Base-by-base conservation (phyloP, 2,113 vertebrate genomes). In the Entosphenus tridentatus region DNA sequence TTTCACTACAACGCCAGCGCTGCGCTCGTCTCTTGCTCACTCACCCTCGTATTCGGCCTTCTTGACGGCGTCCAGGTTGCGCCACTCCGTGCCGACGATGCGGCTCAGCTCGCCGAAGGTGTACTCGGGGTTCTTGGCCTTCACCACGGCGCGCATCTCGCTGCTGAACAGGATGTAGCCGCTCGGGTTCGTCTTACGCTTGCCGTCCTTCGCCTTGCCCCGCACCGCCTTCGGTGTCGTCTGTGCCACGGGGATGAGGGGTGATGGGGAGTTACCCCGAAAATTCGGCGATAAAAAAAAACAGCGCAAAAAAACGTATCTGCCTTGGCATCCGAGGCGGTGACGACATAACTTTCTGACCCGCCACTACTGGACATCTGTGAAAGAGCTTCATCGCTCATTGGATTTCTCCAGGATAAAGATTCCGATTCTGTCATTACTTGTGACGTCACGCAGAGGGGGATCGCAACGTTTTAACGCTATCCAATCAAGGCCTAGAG, bases 111-210 rank as follows among this genome's bases (percentile, higher is more conserved):
- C 93, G 72, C 93, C 93, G 72, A 98, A 98, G 71, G 92, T 95
- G 77, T 95, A 98, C 78, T 98, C 91, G 62, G 93, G 93, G 74
- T 98, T 88, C 75, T 86, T 88, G 76, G 92, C 88, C 80, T 98
- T 98, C 78, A 98, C 96, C 73, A 98, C 89, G 7, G 93, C 90
- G 75, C 93, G 84, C 93, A 98, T 98, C 78, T 98, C 93, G 58
- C 93, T 98, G 83, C 93, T 98, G 79, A 98, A 98, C 74, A 98
- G 80, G 79, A 98, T 97, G 80, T 97, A 98, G 71, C 92, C 92
- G 55, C 93, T 98, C 89, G 96, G 96, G 81, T 98, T 98, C 82
- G 95, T 98, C 80, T 96, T 98, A 74, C 93, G 80, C 77, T 96
- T 98, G 57, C 91, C 85, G 76, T 98, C 93, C 74, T 98, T 98